These are phyloP conservation scores for Australoheros facetus DNA, from an alignment of 2,797 vertebrate genomes.

Conservation along the genomic window DNA sequence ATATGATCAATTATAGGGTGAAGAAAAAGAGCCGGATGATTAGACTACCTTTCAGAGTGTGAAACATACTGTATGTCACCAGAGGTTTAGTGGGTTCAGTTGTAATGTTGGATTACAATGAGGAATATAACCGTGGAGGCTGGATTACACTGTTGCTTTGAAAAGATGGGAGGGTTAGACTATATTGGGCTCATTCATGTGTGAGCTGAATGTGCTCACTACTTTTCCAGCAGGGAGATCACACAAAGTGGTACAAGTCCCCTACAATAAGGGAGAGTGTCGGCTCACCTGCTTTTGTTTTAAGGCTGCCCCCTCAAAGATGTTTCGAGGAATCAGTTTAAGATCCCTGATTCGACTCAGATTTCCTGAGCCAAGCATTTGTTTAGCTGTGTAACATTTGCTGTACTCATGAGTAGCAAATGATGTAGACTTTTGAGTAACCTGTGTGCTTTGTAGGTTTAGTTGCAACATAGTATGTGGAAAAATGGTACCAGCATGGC, in stretches of 20 bases:
- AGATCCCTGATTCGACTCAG: neutral
- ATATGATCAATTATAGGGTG: slow-evolving; percentile 78
- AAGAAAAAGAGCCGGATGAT: slow-evolving; percentile 70
- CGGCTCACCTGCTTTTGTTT: slow-evolving; percentile 8
- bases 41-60: slow-evolving; percentile 72
- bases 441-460: no score
- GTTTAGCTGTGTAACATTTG: neutral
- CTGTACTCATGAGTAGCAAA: neutral
- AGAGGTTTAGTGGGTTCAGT: slow-evolving; percentile 69
- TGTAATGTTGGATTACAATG: slow-evolving; percentile 60
- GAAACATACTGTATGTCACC: slow-evolving; percentile 69
- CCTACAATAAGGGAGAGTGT: neutral
- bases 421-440: neutral
- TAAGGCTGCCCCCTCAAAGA: neutral
- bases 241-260: slow-evolving; percentile 1
- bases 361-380: neutral
- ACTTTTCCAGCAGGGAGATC: slow-evolving; percentile 24
- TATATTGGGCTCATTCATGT: slow-evolving; percentile 57
- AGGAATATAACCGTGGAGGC: slow-evolving; percentile 54
- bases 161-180: slow-evolving; percentile 51
- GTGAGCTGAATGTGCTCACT: slow-evolving; percentile 41
- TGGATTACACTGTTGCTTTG: slow-evolving; percentile 62
- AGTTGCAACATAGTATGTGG: no score
- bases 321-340: neutral
- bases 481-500: neutral